Conservation (phyloP, 2,888 invertebrate genomes). For the Quadroppia sp. region DNA sequence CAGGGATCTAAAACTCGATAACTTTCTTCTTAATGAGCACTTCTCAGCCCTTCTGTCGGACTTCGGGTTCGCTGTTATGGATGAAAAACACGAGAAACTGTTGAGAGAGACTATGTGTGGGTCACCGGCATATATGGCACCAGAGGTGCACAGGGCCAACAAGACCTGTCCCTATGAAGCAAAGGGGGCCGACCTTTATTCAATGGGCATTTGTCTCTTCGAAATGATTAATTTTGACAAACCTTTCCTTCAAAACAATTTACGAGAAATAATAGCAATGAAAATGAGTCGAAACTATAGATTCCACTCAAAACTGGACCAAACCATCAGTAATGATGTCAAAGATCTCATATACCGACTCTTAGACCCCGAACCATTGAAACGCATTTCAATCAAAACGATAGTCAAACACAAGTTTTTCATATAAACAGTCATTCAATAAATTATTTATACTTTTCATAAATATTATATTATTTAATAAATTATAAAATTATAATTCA, state of each 20-base stretch:
- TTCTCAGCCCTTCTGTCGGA: conserved; percentile 38
- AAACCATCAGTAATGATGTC: background rate
- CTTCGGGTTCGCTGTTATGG: conserved; percentile 41
- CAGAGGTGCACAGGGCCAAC: conserved; percentile 36
- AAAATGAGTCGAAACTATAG: background rate
- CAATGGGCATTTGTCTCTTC: conserved; percentile 42
- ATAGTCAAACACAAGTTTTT: background rate
- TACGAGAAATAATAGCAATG: background rate
- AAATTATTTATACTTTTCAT: too few relatives aligned
- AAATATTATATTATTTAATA: too few relatives aligned
- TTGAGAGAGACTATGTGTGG: conserved; percentile 38
- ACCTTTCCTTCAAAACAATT: conserved; percentile 28
- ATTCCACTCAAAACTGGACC: conserved; percentile 8
- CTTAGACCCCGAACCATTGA: conserved; percentile 36
- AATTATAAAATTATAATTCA: too few relatives aligned
- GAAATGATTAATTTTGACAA: conserved; percentile 42
- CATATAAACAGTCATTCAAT: too few relatives aligned
- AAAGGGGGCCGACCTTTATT: conserved; percentile 41
- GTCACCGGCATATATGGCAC: conserved; percentile 40
- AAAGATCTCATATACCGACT: conserved; percentile 40
- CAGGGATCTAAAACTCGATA: conserved; percentile 40
- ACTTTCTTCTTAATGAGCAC: conserved; percentile 37
- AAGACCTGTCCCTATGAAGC: conserved; percentile 33
- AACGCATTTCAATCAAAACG: conserved; percentile 6
- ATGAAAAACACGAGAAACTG: conserved; percentile 6